phyloP scores from a whole-genome alignment of 2,888 invertebrate species.

The Agrochola macilenta region DNA sequence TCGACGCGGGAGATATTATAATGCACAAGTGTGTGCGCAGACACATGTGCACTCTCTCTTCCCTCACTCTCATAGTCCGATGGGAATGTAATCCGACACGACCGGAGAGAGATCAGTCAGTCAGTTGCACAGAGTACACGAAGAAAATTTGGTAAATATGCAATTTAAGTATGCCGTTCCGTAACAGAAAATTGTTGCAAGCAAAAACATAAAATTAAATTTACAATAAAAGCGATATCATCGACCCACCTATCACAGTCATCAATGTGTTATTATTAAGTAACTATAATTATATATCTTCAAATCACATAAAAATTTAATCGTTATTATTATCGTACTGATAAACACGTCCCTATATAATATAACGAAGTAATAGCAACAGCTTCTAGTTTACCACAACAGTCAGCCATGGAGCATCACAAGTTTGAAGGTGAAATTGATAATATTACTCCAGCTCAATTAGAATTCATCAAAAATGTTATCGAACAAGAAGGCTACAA shows the following conservation, averaged over 20 bases:
- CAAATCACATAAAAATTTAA: constrained; percentile 24
- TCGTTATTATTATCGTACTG: constrained; percentile 23
- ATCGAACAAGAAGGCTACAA: constrained; percentile 69
- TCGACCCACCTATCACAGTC: background rate
- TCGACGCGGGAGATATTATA: background rate
- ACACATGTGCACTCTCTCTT: background rate
- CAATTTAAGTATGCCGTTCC: background rate
- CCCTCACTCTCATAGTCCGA: background rate
- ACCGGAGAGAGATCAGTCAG: background rate
- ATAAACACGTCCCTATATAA: constrained; percentile 45
- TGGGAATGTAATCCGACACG: background rate
- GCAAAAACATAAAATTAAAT: background rate
- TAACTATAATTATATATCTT: background rate
- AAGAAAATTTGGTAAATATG: background rate
- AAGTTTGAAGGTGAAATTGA: constrained; percentile 71
- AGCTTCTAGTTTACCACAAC: background rate
- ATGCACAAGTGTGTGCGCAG: too few relatives aligned
- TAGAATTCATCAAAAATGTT: constrained; percentile 71
- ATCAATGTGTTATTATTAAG: background rate
- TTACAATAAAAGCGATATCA: background rate
- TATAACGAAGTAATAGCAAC: background rate
- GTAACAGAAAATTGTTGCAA: background rate
- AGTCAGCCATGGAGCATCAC: constrained; percentile 62
- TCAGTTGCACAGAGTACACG: background rate
- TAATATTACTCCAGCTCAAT: constrained; percentile 66